phyloP scores from a whole-genome alignment of 53 echinoderm and acorn worm species.

The Actinopyga echinites region DNA sequence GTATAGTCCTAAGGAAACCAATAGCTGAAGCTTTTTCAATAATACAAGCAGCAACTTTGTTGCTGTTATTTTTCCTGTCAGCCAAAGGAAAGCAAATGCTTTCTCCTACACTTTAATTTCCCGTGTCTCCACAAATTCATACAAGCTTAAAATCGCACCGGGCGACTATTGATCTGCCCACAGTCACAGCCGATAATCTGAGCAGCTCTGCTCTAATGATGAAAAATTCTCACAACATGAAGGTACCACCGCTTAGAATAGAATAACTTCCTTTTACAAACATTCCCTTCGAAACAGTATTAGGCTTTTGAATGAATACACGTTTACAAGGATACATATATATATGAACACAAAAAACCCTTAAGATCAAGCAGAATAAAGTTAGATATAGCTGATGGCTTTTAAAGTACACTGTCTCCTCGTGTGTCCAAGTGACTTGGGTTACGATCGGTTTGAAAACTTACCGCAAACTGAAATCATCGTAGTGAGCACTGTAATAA shows the following conservation, averaged over 20 bases:
- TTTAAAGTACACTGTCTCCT: too few relatives aligned
- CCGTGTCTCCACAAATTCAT: conserved; percentile 34
- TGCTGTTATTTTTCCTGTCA: neutral
- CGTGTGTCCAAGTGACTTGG: neutral
- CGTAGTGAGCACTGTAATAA: neutral
- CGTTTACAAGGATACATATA: too few relatives aligned
- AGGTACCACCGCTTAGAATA: neutral
- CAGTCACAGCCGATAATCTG: conserved; percentile 2
- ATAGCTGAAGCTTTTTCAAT: too few relatives aligned
- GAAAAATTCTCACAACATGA: neutral
- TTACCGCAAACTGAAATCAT: conserved; percentile 1
- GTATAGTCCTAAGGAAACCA: neutral
- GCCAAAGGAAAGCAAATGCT: conserved; percentile 19
- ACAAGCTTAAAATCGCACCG: conserved; percentile 25
- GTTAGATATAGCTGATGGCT: too few relatives aligned
- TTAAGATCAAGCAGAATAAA: too few relatives aligned
- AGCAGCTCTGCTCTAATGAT: neutral
- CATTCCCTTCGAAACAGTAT: too few relatives aligned
- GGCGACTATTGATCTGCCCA: conserved; percentile 15
- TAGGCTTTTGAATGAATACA: too few relatives aligned
- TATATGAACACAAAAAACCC: too few relatives aligned
- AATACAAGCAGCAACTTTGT: neutral
- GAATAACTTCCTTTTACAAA: too few relatives aligned
- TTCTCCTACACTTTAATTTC: conserved; percentile 3
- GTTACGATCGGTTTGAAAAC: neutral